Conservation (phyloP, 2,888 invertebrate species). For the Xanthia icteritia region DNA sequence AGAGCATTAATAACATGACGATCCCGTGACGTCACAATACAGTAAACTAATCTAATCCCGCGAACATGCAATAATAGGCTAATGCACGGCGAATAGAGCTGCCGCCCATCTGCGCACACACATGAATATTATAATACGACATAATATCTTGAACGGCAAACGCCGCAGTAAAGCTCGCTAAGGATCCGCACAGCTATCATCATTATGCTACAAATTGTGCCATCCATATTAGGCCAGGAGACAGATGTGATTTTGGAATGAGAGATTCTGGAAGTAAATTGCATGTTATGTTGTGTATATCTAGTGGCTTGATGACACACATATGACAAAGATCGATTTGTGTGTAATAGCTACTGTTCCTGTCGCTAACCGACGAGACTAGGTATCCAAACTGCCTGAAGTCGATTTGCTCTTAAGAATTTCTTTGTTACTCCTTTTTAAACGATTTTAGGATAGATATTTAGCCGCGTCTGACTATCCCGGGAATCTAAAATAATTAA, state of each 20-base stretch:
- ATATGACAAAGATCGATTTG: not conserved
- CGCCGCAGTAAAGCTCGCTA: conserved; percentile 65
- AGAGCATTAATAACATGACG: conserved; percentile 44
- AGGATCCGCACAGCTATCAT: conserved; percentile 71
- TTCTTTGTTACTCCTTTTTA: not conserved
- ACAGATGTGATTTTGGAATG: conserved; percentile 34
- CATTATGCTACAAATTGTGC: conserved; percentile 75
- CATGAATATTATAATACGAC: conserved; percentile 70
- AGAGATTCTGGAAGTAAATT: conserved; percentile 41
- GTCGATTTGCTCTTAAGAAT: not conserved
- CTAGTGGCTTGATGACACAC: conserved; percentile 1
- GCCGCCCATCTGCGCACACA: conserved; percentile 53
- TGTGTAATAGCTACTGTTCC: not conserved
- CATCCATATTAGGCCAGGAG: conserved; percentile 66
- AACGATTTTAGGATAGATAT: not conserved
- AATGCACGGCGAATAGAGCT: conserved; percentile 47
- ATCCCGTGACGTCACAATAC: conserved; percentile 44
- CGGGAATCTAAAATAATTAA: not conserved
- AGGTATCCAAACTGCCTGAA: not conserved
- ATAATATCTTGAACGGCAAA: conserved; percentile 70
- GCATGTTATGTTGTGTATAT: conserved; percentile 4
- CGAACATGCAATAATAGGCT: conserved; percentile 57
- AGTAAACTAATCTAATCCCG: conserved; percentile 49
- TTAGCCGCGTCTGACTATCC: not conserved
- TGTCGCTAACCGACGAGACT: too few species aligned